Evolutionary conservation across 1,140 invertebrate species (phyloP).

Genomic region (Drosophila pallidifrons): DNA sequence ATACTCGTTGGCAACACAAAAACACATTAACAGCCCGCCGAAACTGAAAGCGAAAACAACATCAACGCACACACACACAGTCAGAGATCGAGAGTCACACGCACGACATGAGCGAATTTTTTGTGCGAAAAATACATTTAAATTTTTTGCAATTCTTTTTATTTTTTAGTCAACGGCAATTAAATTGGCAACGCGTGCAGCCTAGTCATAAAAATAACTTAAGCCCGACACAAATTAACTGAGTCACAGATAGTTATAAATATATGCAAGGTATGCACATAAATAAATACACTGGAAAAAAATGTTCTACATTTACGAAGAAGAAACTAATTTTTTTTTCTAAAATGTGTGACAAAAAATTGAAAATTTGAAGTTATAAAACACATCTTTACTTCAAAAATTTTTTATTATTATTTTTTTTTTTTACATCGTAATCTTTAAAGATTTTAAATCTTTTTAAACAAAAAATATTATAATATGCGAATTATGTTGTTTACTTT

Average conservation of each 20-base stretch:
- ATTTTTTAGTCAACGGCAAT: constrained; percentile 70
- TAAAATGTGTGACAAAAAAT: too few species aligned
- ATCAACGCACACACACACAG: constrained; percentile 22
- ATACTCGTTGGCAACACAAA: constrained; percentile 42
- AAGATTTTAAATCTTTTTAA: too few species aligned
- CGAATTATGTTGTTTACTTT: too few species aligned
- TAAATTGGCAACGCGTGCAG: constrained; percentile 74
- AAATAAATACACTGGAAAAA: not conserved
- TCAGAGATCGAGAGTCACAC: constrained; percentile 27
- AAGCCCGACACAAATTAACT: constrained; percentile 50
- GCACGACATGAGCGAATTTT: constrained; percentile 34
- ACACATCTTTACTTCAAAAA: too few species aligned
- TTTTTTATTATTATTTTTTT: too few species aligned
- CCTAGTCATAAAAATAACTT: constrained; percentile 64
- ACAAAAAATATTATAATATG: too few species aligned
- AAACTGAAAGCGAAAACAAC: constrained; percentile 76
- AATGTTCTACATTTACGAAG: too few species aligned
- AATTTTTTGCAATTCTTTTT: constrained; percentile 55
- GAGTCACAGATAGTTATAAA: constrained; percentile 53
- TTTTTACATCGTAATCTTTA: too few species aligned
- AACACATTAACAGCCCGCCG: constrained; percentile 66
- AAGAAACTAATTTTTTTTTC: too few species aligned
- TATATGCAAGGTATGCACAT: constrained; percentile 5
- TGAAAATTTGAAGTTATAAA: too few species aligned
- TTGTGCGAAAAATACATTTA: constrained; percentile 52